Conservation (phyloP, 2,888 invertebrate genomes). For the Kuschelorhynchus macadamiae region DNA sequence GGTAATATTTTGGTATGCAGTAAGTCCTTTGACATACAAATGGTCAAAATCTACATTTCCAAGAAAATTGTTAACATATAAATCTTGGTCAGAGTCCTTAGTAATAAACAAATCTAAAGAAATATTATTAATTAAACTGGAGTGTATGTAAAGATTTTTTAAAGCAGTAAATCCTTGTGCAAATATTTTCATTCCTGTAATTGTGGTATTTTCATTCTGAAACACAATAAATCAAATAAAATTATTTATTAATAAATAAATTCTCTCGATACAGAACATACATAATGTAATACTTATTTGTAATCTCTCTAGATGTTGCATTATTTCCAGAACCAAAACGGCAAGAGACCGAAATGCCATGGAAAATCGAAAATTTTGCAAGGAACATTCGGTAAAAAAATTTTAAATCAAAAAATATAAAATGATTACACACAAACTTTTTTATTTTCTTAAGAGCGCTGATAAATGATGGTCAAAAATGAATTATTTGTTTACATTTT, state of each 20-base stretch:
- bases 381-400: too few species aligned
- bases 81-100: conserved; percentile 68
- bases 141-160: conserved; percentile 66
- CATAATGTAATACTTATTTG: not conserved
- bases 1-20: conserved; percentile 67
- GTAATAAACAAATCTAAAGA: conserved; percentile 69
- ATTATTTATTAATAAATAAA: too few species aligned
- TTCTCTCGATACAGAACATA: too few species aligned
- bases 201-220: conserved; percentile 62
- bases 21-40: conserved; percentile 66
- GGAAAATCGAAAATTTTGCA: too few species aligned
- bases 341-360: too few species aligned
- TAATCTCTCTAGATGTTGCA: too few species aligned
- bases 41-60: conserved; percentile 69
- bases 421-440: too few species aligned
- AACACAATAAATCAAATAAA: conserved; percentile 24
- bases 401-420: too few species aligned
- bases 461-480: too few species aligned
- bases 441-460: too few species aligned
- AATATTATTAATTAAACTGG: conserved; percentile 68
- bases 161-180: conserved; percentile 63
- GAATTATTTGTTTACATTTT: too few species aligned
- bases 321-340: too few species aligned
- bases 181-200: conserved; percentile 70
- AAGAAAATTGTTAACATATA: conserved; percentile 66